Evolutionary conservation across 2,888 invertebrate genomes (phyloP), one percentile per base, ranked within the genome.

Genomic region (Dynastes maya): DNA sequence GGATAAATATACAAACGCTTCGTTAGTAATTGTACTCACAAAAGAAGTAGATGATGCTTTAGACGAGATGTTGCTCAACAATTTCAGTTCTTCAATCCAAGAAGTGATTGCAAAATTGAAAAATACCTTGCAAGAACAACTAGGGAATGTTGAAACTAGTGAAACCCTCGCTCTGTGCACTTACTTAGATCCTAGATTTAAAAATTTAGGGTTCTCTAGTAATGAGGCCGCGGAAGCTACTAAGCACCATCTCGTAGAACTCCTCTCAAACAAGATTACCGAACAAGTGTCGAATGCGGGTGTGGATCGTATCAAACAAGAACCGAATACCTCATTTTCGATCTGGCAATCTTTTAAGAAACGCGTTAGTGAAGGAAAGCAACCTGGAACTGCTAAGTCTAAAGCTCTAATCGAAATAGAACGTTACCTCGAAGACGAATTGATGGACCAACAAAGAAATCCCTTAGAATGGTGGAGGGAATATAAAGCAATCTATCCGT

Each of bases 391-490:
- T 9, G 55, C 76, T 2, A 75, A 32, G 32, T 72, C 79, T 0
- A 76, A 74, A 51, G 79, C 78, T 13, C 67, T 78, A 13, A 74
- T 78, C 3, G 81, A 81, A 53, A 74, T 81, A 1, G 78, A 81
- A 67, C 61, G 81, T 32, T 81, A 81, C 45, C 1, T 80, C 5
- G 81, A 81, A 29, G 78, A 80, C 32, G 80, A 79, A 32, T 13
- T 79, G 5, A 53, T 80, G 32, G 81, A 79, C 32, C 40, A 78
- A 32, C 67, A 81, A 0, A 32, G 63, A 49, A 76, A 81, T 75
- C 79, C 80, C 4, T 40, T 81, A 49, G 53, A 75, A 27, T 81
- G 81, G 81, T 79, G 81, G 80, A 51, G 61, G 16, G 74, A 74
- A 22, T 72, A 61, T 11, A 61, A 37, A 53, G 77, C 61, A 61